Conservation (phyloP, 1,140 invertebrate genomes). For the Ditylenchus dipsaci region DNA sequence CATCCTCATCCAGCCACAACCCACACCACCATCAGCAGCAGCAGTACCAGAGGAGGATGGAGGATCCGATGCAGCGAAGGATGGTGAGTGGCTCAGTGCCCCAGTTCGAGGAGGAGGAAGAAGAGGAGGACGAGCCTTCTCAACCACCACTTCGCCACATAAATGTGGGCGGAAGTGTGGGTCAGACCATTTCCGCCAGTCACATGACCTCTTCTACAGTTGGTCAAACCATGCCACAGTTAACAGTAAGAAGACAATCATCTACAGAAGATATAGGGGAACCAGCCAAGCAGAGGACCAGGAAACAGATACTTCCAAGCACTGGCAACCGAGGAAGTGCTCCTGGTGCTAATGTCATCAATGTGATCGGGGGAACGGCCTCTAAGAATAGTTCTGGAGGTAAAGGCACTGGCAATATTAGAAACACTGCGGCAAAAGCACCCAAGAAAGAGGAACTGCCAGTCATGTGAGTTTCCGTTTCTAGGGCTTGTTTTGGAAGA, state of each 20-base stretch:
- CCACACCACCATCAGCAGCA: no score
- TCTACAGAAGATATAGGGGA: neutral
- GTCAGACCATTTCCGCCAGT: neutral
- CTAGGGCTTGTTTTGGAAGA: no score
- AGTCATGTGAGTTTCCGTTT: neutral
- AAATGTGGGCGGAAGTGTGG: neutral
- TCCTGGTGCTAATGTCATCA: no score
- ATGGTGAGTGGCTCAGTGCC: no score
- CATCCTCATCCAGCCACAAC: no score
- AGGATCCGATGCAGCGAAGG: no score
- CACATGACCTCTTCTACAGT: neutral
- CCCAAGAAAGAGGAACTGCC: neutral
- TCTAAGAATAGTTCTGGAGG: no score
- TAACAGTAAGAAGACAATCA: neutral
- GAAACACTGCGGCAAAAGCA: neutral
- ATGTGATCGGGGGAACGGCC: no score
- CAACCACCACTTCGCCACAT: neutral
- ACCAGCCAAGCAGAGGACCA: neutral
- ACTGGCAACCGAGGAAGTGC: neutral
- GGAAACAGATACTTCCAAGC: neutral
- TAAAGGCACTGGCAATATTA: no score
- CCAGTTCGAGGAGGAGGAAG: no score
- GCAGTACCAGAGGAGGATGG: no score
- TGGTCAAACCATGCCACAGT: neutral
- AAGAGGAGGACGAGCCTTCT: no score